Conservation (phyloP, 2,888 invertebrate genomes). For the Xestoiulus laeticollis region DNA sequence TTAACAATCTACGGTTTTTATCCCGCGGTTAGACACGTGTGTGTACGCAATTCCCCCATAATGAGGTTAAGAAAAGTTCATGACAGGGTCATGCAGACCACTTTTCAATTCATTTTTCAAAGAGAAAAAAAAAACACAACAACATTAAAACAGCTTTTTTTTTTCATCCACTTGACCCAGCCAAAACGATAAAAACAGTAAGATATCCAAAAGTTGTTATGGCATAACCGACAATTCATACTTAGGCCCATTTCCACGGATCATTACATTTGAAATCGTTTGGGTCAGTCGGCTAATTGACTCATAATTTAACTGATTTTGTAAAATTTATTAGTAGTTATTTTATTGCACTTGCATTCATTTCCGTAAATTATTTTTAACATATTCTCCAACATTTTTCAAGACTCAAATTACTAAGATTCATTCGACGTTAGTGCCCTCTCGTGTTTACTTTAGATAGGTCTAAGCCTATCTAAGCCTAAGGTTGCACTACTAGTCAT, state of each 20-base stretch:
- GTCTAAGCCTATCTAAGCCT: neutral
- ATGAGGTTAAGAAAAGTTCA: slow-evolving; percentile 34
- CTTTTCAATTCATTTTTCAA: slow-evolving; percentile 29
- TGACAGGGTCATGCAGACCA: slow-evolving; percentile 30
- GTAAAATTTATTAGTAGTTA: neutral
- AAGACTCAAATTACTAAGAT: neutral
- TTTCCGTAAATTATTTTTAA: neutral
- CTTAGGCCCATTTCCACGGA: neutral
- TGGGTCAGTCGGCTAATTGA: neutral
- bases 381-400: neutral
- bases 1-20: slow-evolving; percentile 4
- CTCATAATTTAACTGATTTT: neutral
- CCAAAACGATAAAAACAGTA: neutral
- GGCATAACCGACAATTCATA: neutral
- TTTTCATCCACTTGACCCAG: neutral
- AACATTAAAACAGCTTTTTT: neutral
- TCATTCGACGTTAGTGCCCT: neutral
- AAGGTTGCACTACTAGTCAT: no score
- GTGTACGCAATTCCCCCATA: slow-evolving; percentile 23
- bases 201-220: neutral
- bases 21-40: slow-evolving; percentile 37
- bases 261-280: neutral
- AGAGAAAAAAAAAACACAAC: neutral
- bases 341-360: neutral
- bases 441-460: neutral